These are phyloP conservation scores for Donacobius atricapilla DNA, from an alignment of 2,113 vertebrate species.

Conservation along the genomic window DNA sequence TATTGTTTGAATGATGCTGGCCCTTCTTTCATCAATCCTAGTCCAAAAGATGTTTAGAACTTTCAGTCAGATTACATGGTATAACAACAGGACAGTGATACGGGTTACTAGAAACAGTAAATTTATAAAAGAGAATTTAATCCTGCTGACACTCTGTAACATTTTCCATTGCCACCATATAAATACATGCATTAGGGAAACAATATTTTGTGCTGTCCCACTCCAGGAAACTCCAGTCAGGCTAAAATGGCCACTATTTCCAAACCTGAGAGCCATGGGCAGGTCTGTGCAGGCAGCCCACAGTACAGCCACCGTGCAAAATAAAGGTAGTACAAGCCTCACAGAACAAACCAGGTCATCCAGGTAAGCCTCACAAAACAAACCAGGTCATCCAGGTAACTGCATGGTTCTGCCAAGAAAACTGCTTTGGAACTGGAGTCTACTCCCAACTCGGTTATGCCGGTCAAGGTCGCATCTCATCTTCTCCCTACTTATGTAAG, in stretches of 20 bases:
- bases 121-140: background rate
- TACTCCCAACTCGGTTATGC: background rate
- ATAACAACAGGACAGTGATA: background rate
- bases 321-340: background rate
- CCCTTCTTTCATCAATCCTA: background rate
- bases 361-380: background rate
- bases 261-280: background rate
- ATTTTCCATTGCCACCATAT: background rate
- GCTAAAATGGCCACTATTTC: background rate
- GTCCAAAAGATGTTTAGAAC: background rate
- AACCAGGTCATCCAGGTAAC: background rate
- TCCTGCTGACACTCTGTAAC: background rate
- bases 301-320: background rate
- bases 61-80: background rate
- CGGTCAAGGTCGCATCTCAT: background rate
- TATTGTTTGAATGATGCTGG: background rate
- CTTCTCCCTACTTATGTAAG: background rate
- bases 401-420: background rate
- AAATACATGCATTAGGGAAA: background rate
- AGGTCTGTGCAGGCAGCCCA: background rate
- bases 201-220: background rate
- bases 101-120: rapidly evolving
- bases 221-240: background rate
- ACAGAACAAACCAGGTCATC: background rate
- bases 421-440: background rate